Percentiles rank a stretch among this genome's conserved stretches.
These are phyloP conservation scores for Harpagifer antarcticus DNA, from an alignment of 2,797 vertebrate genomes.

Conservation along the genomic window DNA sequence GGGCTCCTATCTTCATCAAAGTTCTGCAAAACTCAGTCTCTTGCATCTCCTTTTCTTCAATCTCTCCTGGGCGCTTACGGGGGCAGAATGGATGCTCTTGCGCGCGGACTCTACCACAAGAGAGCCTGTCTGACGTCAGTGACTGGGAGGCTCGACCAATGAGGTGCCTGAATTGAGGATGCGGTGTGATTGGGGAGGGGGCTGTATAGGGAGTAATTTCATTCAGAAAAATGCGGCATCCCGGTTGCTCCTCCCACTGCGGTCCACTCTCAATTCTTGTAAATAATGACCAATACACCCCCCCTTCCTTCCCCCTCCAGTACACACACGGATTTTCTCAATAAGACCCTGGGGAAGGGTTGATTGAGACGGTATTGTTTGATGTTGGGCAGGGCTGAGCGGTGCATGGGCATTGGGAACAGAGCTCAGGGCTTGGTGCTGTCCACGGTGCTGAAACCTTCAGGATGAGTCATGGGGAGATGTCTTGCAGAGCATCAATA, in stretches of 20 bases:
- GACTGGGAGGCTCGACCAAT: conserved; percentile 78
- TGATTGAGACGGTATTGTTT: conserved; percentile 17
- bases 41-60: conserved; percentile 35
- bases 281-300: conserved; percentile 46
- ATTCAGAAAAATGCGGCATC: conserved; percentile 91
- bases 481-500: neutral
- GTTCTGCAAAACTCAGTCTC: conserved; percentile 22
- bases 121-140: conserved; percentile 82
- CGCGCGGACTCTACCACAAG: conserved; percentile 74
- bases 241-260: conserved; percentile 86
- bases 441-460: conserved; percentile 84
- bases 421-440: conserved; percentile 53
- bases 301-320: neutral
- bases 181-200: conserved; percentile 31
- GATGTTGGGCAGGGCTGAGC: neutral
- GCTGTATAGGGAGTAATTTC: conserved; percentile 80
- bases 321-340: conserved; percentile 24
- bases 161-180: conserved; percentile 41
- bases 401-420: conserved; percentile 1
- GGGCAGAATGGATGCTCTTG: conserved; percentile 72
- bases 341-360: neutral
- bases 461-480: conserved; percentile 60
- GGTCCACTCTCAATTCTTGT: conserved; percentile 74
- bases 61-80: conserved; percentile 53
- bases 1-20: conserved; percentile 40